Evolutionary conservation across 2,797 vertebrate species (phyloP), one percentile per base, ranked within the genome.

Genomic region (Pangasius krempfi): DNA sequence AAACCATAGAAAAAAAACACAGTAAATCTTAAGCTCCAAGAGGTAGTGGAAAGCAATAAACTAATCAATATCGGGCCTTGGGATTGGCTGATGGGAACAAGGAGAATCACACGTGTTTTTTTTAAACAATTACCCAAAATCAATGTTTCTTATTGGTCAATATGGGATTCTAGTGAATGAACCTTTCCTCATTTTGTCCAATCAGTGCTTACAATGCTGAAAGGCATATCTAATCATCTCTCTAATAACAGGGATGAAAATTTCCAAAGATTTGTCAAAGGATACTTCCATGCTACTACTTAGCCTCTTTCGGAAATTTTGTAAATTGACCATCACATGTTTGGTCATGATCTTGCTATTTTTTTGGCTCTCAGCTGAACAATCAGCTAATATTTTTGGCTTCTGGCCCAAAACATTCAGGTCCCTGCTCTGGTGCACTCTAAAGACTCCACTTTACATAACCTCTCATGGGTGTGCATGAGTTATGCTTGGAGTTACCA

Each of bases 141-240:
- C 94, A 94, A 95, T 96, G 93, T 88, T 88, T 90, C 78, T 93
- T 91, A 94, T 90, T 91, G 94, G 91, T 91, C 91, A 88, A 94
- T 94, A 68, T 50, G 54, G 33, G 62, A 82, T 81, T 66, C 25
- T 44, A 44, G 58, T 44, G 83, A 84, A 27, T 10, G 58, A 85
- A 88, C 54, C 18, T 52, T 79, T 85, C 62, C 64, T 64, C 40
- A 66, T 44, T 12, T 5, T 58, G 47, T 85, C 75, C 62, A 79
- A 25, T 85, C 72, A 88, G 73, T 44, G 13, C 58, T 66, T 54
- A 30, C 44, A 52, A 40, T 40, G 13, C 82, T 44, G 27, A 56
- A 78, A 50, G 27, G 18, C 52, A 70, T 76, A 84, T 85, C 47
- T 85, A 84, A 85, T 79, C 25, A 66, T 68, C 14, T 47, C 81